A percentile compares a stretch with the other conserved stretches of the same genome.
phyloP scores from a whole-genome alignment of 1,140 invertebrate genomes.

The Halictus rubicundus region DNA sequence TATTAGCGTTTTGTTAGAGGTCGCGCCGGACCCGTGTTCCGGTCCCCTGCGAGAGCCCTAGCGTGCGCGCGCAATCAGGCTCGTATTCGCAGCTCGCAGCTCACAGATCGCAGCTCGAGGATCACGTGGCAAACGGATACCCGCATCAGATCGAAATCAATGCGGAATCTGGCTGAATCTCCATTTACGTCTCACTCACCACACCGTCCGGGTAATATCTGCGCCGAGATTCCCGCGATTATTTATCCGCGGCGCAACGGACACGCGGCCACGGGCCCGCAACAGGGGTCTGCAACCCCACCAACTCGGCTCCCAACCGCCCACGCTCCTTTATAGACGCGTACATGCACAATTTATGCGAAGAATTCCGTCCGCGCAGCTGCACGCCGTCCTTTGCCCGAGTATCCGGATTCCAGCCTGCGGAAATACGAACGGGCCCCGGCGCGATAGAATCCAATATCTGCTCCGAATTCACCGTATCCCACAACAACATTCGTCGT shows the following conservation, averaged over 20 bases:
- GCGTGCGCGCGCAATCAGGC: too few species aligned
- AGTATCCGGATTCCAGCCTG: slow-evolving; percentile 41
- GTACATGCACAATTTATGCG: slow-evolving; percentile 45
- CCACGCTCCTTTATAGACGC: slow-evolving; percentile 29
- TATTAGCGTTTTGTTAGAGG: too few species aligned
- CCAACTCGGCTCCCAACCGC: slow-evolving; percentile 25
- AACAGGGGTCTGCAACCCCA: slow-evolving; percentile 29
- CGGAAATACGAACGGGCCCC: slow-evolving; percentile 34
- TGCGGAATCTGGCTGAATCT: slow-evolving; percentile 40
- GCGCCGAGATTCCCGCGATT: slow-evolving; percentile 40
- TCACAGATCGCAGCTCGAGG: too few species aligned
- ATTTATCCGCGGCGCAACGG: slow-evolving; percentile 25
- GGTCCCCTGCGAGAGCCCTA: too few species aligned
- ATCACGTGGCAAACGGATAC: slow-evolving; percentile 1
- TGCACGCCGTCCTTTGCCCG: slow-evolving; percentile 24
- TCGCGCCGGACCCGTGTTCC: too few species aligned
- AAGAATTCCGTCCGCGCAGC: slow-evolving; percentile 42
- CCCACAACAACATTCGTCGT: not conserved
- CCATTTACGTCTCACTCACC: slow-evolving; percentile 49
- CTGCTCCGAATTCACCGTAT: not conserved
- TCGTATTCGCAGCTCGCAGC: not conserved
- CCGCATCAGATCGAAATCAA: slow-evolving; percentile 42
- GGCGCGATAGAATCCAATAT: not conserved
- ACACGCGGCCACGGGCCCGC: slow-evolving; percentile 25
- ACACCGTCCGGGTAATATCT: slow-evolving; percentile 29